These are phyloP conservation scores for Azemiops feae DNA, from an alignment of 2,113 vertebrate genomes.

Conservation along the genomic window DNA sequence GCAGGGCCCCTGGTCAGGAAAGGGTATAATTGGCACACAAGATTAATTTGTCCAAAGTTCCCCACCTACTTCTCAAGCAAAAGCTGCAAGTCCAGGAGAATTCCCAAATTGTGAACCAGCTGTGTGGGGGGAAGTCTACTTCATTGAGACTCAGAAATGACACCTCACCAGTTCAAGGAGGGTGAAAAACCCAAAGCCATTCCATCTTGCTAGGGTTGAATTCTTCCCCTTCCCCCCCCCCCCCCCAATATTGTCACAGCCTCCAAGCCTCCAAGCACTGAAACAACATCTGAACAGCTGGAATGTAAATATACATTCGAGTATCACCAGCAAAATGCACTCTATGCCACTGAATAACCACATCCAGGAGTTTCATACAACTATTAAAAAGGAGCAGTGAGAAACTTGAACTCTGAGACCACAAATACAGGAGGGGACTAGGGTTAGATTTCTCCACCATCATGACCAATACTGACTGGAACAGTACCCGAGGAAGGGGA, in stretches of 20 bases:
- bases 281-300: neutral
- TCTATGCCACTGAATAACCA: neutral
- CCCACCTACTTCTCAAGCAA: neutral
- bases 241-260: neutral
- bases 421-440: neutral
- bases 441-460: neutral
- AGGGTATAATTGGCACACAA: neutral
- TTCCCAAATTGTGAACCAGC: neutral
- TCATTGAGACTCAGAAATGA: neutral
- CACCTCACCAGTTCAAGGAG: neutral
- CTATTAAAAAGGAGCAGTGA: neutral
- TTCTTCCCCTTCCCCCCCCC: neutral
- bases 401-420: neutral
- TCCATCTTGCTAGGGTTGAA: neutral
- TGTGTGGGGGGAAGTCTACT: neutral
- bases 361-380: neutral
- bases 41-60: neutral
- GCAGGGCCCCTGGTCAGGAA: neutral
- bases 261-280: neutral
- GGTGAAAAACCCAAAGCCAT: neutral
- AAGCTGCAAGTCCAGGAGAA: neutral
- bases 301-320: neutral
- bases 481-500: neutral
- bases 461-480: neutral
- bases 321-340: neutral